phyloP scores from a whole-genome alignment of 2,113 vertebrate species.

The Bothrops jararaca region DNA sequence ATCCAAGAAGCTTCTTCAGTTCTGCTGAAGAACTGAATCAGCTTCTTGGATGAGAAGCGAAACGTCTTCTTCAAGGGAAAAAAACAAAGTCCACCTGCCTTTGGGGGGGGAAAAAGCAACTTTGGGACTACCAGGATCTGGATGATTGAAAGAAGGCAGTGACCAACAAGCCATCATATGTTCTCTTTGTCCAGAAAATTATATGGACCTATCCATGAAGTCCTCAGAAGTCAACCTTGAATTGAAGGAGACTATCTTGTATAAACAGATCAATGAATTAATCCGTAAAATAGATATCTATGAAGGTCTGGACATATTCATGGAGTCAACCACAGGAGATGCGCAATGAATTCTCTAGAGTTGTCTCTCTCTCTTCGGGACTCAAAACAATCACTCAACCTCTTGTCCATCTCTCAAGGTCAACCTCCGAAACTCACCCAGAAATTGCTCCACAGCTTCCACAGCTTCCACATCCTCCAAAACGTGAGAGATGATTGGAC shows the following conservation, averaged over 20 bases:
- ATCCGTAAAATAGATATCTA: neutral
- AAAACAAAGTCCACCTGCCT: too few species aligned
- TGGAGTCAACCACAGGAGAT: neutral
- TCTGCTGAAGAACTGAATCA: too few species aligned
- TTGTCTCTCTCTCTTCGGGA: neutral
- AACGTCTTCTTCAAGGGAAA: too few species aligned
- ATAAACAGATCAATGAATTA: neutral
- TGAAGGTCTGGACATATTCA: neutral
- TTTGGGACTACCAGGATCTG: too few species aligned
- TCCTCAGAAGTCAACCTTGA: neutral
- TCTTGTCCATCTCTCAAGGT: accelerated
- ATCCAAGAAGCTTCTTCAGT: too few species aligned
- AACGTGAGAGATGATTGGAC: slow-evolving; percentile 77
- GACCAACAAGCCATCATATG: neutral
- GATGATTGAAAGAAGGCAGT: neutral
- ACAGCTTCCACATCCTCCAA: slow-evolving; percentile 84
- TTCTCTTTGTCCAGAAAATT: too few species aligned
- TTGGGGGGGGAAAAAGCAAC: too few species aligned
- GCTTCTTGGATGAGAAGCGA: too few species aligned
- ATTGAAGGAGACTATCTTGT: neutral
- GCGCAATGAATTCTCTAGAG: neutral
- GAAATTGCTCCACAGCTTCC: slow-evolving; percentile 77
- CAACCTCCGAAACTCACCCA: slow-evolving; percentile 72
- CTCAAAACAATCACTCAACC: neutral
- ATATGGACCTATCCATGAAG: too few species aligned